Conservation (phyloP, 1,140 invertebrate genomes). For the Drosophila micromelanica region DNA sequence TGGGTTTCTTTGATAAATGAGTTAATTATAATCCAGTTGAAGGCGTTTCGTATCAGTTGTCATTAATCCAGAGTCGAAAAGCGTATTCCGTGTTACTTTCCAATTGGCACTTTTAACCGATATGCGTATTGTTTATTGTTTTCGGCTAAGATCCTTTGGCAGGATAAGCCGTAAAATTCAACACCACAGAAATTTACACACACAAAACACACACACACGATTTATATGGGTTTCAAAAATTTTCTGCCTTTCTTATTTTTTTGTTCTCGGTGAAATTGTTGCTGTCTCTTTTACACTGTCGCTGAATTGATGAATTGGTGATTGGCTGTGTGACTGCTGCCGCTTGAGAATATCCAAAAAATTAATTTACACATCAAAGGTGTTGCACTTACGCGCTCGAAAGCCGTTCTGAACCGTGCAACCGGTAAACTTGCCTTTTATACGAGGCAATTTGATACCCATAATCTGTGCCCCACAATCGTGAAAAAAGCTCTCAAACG, state of each 20-base stretch:
- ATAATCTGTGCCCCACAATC: conserved; percentile 62
- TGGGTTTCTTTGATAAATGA: conserved; percentile 1
- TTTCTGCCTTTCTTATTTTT: conserved; percentile 14
- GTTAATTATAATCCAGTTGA: conserved; percentile 69
- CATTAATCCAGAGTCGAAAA: conserved; percentile 62
- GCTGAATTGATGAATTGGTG: conserved; percentile 34
- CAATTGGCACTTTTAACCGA: conserved; percentile 34
- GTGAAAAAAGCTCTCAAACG: conserved; percentile 60
- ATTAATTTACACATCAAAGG: conserved; percentile 83
- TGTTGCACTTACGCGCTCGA: conserved; percentile 92
- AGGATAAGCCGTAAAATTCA: conserved; percentile 39
- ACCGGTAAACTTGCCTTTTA: conserved; percentile 90
- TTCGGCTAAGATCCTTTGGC: conserved; percentile 54
- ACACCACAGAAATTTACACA: conserved; percentile 7
- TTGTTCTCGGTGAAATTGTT: conserved; percentile 64
- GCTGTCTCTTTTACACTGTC: conserved; percentile 60
- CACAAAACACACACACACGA: conserved; percentile 42
- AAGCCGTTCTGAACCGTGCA: conserved; percentile 94
- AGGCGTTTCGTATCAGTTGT: conserved; percentile 45
- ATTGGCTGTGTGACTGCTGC: conserved; percentile 39
- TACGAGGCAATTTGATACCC: conserved; percentile 92
- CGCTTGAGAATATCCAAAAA: conserved; percentile 69
- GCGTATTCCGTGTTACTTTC: conserved; percentile 60
- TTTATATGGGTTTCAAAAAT: conserved; percentile 41
- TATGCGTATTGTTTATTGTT: conserved; percentile 33